Evolutionary conservation across 1,140 invertebrate genomes (phyloP), one percentile per base, ranked within the genome.

Genomic region (Sinella curviseta): DNA sequence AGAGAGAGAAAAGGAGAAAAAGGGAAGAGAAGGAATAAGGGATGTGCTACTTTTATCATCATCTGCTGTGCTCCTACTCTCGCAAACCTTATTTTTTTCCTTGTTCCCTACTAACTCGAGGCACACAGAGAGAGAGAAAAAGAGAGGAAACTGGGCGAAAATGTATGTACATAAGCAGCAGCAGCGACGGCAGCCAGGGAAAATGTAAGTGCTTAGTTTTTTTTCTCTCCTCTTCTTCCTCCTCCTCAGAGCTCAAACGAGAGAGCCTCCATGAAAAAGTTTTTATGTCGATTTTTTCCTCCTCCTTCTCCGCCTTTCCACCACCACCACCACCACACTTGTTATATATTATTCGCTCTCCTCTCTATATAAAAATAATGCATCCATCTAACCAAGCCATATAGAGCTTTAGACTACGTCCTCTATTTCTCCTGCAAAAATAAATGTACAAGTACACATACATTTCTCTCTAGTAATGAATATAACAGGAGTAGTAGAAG

Each of bases 41-140:
- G 57, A 65, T 65, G 57, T 26, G 57, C 57, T 65, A 65, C 57
- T 65, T 65, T 26, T 65, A 65, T 65, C 57, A 65, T 65, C 57
- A 65, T 26, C 57, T 17, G 14, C 39, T 20, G 8, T 48, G 8
- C 24, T 65, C 57, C 24, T n/a, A 17, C 39, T 48, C 8, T 20
- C 20, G 20, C 39, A 48, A 12, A 12, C 39, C 39, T 20, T 48
- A 8, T 4, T 26, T 65, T 65, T 26, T 65, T 65, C 24, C 57
- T 65, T n/a, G 8, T 26, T 48, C 20, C 20, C n/a, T n/a, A n/a
- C n/a, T n/a, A n/a, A n/a, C 39, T 48, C 8, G 39, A 48, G 20
- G 20, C 8, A 8, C 20, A 48, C 8, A 20, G 20, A 48, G 20
- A 48, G 20, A 48, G 39, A 48, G 39, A 48, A 48, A 48, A 20